Conservation (phyloP, 2,888 invertebrate genomes). For the Neoascia interrupta region DNA sequence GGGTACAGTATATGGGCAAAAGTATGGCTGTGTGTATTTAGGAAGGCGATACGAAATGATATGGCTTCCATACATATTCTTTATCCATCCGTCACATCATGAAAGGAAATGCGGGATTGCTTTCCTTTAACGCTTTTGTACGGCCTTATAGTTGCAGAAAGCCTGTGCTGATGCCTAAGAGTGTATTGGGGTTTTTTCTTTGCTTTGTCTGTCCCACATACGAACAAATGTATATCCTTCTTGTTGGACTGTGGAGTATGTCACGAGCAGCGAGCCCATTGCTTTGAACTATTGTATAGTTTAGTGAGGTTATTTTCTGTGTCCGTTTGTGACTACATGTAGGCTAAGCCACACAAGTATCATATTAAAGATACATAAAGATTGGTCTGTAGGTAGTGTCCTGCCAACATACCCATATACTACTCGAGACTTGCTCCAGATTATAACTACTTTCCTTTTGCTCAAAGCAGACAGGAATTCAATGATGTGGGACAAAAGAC, state of each 20-base stretch:
- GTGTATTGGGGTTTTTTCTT: slow-evolving; percentile 35
- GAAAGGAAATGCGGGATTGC: slow-evolving; percentile 69
- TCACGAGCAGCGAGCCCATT: slow-evolving; percentile 60
- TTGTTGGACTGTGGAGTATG: slow-evolving; percentile 61
- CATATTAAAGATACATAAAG: slow-evolving; percentile 32
- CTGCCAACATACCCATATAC: slow-evolving; percentile 60
- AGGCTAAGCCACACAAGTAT: slow-evolving; percentile 34
- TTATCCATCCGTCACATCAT: slow-evolving; percentile 58
- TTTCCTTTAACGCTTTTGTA: slow-evolving; percentile 58
- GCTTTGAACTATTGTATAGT: slow-evolving; percentile 58
- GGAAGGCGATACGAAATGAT: slow-evolving; percentile 40
- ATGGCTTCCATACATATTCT: slow-evolving; percentile 56
- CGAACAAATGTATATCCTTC: slow-evolving; percentile 24
- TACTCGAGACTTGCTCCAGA: slow-evolving; percentile 64
- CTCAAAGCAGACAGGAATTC: slow-evolving; percentile 7
- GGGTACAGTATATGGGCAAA: not conserved
- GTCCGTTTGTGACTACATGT: slow-evolving; percentile 5
- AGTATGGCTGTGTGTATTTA: slow-evolving; percentile 13
- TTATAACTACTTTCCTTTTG: slow-evolving; percentile 6
- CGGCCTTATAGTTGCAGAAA: slow-evolving; percentile 56
- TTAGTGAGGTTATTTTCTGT: slow-evolving; percentile 46
- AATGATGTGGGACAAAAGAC: too few relatives aligned
- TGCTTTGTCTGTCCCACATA: slow-evolving; percentile 64
- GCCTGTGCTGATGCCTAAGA: slow-evolving; percentile 27
- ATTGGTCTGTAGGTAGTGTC: slow-evolving; percentile 15